phyloP scores from a whole-genome alignment of 2,797 vertebrate genomes.

The Protonibea diacanthus region DNA sequence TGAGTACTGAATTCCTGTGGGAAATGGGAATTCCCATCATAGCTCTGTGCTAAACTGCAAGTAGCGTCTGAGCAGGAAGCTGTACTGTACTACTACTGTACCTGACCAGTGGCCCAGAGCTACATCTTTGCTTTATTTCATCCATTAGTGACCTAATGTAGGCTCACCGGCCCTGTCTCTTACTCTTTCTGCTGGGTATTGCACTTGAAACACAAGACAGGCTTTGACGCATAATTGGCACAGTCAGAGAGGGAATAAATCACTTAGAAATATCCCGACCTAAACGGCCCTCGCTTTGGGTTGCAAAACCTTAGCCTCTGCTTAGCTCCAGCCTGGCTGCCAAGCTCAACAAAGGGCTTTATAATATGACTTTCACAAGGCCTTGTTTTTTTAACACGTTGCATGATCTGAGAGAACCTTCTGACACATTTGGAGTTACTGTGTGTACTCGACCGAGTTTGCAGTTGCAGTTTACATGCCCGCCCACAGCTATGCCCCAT shows the following conservation, averaged over 20 bases:
- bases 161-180: neutral
- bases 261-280: neutral
- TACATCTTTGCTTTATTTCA: neutral
- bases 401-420: neutral
- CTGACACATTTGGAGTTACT: conserved; percentile 2
- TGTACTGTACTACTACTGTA: neutral
- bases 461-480: conserved; percentile 8
- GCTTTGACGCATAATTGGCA: neutral
- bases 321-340: neutral
- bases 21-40: neutral
- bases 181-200: neutral
- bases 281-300: neutral
- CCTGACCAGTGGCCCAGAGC: neutral
- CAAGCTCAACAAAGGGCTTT: neutral
- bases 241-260: neutral
- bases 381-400: neutral
- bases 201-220: neutral
- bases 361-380: neutral
- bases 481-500: conserved; percentile 17
- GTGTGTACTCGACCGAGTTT: neutral
- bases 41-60: neutral
- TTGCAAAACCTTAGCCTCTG: neutral
- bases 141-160: neutral
- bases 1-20: neutral
- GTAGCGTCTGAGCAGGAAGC: neutral